These are phyloP conservation scores for mouse (Mus musculus) DNA, from an alignment of 2,113 vertebrate genomes.

Conservation along the genomic window GRCm39 chr14:28258001-28258500, in stretches of 20 bases:
- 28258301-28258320: background rate
- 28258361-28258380: background rate
- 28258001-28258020: constrained; percentile 17
- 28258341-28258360: background rate
- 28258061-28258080: background rate
- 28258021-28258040: background rate
- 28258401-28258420: background rate
- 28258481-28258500: too few species aligned
- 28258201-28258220: background rate
- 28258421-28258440: background rate
- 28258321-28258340: background rate
- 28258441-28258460: background rate
- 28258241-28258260: background rate
- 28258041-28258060: background rate
- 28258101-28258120: constrained; percentile 21
- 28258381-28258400: background rate
- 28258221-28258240: constrained; percentile 20
- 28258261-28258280: background rate
- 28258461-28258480: background rate
- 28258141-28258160: constrained; percentile 11
- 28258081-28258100: constrained; percentile 26
- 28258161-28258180: constrained; percentile 20
- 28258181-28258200: constrained; percentile 6
- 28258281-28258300: background rate
- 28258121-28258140: constrained; percentile 12